Evolutionary conservation across 92 coral and sea anemone genomes (phyloP), one percentile per base, ranked within the genome.

Genomic region (Zoanthus solanderi): DNA sequence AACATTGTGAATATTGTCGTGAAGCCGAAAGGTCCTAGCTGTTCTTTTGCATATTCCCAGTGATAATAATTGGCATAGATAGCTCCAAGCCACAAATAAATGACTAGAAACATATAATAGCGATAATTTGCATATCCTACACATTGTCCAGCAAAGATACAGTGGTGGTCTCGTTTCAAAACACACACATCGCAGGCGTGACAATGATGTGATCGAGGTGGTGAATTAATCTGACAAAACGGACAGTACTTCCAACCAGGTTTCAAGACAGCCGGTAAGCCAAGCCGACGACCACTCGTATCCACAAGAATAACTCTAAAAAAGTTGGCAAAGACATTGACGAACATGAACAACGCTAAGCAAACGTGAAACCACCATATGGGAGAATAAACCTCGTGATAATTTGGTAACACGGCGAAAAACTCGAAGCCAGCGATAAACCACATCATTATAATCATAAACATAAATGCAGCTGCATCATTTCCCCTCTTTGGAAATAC

Each of bases 231-330:
- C 71, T 97, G 99, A 61, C 99, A 97, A 74, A 93, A 97, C 1
- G 99, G 99, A 31, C 99, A 97, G 76, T 97, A 97, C 1, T 92
- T 81, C 99, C 99, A 97, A 7, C 99, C 99, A 5, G 96, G 98
- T 89, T 97, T 97, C 77, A 97, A 69, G 7, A 91, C 97, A 3
- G 97, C 94, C 30, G 99, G 99, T 76, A 97, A 75, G 75, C 95
- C 98, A 13, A 96, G 92, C 69, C 87, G 86, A 13, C 93, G 93
- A 67, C 94, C 96, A 29, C 98, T 95, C 17, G 95, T 93, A 79
- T 97, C 99, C 11, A 98, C 96, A 50, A 87, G 78, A 83, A 97
- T 97, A 84, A 95, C 92, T 89, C 91, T 89, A 61, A 57, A 95
- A 60, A 97, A 88, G 90, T 97, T 97, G 52, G 99, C 93, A 76